Percentiles rank a stretch among this genome's conserved stretches.
phyloP scores from a whole-genome alignment of 2,113 vertebrate species.

The Crotalus viridis region DNA sequence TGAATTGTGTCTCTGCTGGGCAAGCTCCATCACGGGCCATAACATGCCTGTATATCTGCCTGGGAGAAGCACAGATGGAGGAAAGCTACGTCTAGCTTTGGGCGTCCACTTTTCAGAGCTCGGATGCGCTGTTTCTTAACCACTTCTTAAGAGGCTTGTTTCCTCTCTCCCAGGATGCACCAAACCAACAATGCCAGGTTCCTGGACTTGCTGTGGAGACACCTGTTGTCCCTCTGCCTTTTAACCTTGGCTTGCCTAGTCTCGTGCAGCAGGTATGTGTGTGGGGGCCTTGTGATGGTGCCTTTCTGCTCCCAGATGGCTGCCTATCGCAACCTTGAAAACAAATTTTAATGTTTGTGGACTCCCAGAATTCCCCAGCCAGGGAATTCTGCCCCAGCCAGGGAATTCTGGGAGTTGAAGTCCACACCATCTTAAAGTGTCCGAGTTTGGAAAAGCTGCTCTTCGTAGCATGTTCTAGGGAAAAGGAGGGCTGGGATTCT shows the following conservation, averaged over 20 bases:
- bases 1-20: too few species aligned
- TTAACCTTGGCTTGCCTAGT: conserved; percentile 87
- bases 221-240: conserved; percentile 88
- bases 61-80: too few species aligned
- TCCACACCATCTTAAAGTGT: background rate
- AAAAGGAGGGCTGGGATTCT: background rate
- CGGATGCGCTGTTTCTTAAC: too few species aligned
- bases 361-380: background rate
- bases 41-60: too few species aligned
- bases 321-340: background rate
- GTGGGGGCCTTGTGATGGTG: background rate
- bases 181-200: conserved; percentile 98
- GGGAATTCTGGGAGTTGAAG: background rate
- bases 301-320: background rate
- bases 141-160: background rate
- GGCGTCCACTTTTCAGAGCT: background rate
- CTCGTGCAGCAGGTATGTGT: conserved; percentile 92
- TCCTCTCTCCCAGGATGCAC: conserved; percentile 87
- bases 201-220: conserved; percentile 96
- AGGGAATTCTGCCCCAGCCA: background rate
- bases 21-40: too few species aligned
- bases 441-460: background rate
- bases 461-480: background rate
- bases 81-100: background rate
- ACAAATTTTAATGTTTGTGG: background rate